Conservation (phyloP, 2,888 invertebrate genomes). For the Exephanes ischioxanthus region DNA sequence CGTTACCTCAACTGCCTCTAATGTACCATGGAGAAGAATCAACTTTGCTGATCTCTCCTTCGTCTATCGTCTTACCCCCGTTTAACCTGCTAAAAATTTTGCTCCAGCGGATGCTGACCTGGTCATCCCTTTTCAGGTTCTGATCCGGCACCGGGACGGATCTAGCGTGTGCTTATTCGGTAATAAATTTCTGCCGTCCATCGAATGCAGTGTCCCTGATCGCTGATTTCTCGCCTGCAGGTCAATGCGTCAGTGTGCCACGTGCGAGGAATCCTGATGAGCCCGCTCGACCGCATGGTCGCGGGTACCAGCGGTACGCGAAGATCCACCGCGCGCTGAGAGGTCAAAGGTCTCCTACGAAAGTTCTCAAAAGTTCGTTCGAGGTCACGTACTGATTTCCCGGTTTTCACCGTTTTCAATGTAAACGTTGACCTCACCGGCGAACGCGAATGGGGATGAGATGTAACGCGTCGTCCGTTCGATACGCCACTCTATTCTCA, state of each 20-base stretch:
- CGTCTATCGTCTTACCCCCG: no score
- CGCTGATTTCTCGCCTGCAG: constrained; percentile 24
- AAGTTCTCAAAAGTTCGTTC: no score
- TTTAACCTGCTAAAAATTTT: no score
- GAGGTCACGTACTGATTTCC: constrained; percentile 24
- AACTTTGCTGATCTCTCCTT: neutral
- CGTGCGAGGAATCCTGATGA: constrained; percentile 36
- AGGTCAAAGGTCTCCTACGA: no score
- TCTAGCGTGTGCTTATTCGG: no score
- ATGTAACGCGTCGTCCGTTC: neutral
- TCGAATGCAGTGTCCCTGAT: neutral
- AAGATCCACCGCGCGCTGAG: no score
- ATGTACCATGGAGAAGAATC: neutral
- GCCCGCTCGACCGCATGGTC: neutral
- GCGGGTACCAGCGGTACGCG: neutral
- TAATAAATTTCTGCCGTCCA: no score
- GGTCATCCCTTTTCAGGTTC: no score
- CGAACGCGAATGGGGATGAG: neutral
- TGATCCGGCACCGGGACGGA: no score
- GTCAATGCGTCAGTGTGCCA: constrained; percentile 24
- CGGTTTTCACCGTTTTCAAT: constrained; percentile 46
- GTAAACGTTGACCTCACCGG: constrained; percentile 23
- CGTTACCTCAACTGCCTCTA: constrained; percentile 30
- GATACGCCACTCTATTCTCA: neutral
- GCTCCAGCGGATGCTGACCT: no score